Evolutionary conservation across 2,888 invertebrate species (phyloP).

Genomic region (Eristalis pertinax): DNA sequence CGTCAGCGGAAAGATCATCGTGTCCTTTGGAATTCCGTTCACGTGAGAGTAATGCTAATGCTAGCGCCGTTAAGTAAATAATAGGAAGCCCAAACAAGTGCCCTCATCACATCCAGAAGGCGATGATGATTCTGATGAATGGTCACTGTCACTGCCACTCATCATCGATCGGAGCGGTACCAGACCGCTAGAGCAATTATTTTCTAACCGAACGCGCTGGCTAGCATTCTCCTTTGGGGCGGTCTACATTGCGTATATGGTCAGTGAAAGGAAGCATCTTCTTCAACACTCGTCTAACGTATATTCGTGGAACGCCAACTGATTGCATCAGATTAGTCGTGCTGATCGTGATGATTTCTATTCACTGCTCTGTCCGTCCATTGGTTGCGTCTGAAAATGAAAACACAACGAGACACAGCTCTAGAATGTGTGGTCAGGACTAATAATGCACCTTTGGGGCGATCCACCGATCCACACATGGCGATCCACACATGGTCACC

Average conservation of each 20-base stretch:
- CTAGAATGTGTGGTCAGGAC: no score
- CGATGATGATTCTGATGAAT: constrained; percentile 24
- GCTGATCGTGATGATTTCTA: no score
- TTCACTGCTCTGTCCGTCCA: no score
- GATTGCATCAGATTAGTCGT: no score
- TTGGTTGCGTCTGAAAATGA: no score
- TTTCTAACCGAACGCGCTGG: constrained; percentile 63
- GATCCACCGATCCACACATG: no score
- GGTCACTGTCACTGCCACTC: not conserved
- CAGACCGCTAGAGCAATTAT: constrained; percentile 69
- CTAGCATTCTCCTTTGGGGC: constrained; percentile 60
- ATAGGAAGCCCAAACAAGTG: constrained; percentile 30
- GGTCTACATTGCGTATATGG: constrained; percentile 59
- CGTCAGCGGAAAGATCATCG: constrained; percentile 8
- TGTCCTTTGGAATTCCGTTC: constrained; percentile 43
- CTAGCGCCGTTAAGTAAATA: constrained; percentile 47
- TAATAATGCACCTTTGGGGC: no score
- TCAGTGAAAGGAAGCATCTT: constrained; percentile 42
- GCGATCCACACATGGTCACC: no score
- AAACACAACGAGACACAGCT: no score
- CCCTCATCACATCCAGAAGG: constrained; percentile 35
- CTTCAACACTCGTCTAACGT: not conserved
- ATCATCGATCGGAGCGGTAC: constrained; percentile 7
- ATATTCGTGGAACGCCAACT: no score
- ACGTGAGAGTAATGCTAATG: constrained; percentile 60